Conservation (phyloP, 2,888 invertebrate genomes). For the Ceraclea dissimilis region DNA sequence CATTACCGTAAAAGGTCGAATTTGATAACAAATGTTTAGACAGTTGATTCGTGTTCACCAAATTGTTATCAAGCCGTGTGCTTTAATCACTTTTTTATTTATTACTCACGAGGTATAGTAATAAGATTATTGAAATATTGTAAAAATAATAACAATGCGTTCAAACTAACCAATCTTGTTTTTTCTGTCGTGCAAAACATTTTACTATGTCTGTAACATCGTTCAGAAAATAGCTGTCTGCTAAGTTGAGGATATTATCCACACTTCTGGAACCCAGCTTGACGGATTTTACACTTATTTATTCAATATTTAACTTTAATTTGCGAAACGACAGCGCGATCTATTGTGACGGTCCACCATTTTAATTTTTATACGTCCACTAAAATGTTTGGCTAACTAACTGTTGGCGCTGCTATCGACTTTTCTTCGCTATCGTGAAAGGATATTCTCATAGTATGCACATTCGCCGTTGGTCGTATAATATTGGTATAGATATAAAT, state of each 20-base stretch:
- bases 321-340: background rate
- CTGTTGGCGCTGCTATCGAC: background rate
- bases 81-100: no score
- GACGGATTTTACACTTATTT: conserved; percentile 31
- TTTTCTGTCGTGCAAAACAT: conserved; percentile 35
- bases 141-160: background rate
- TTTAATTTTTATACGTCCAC: conserved; percentile 4
- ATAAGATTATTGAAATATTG: no score
- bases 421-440: background rate
- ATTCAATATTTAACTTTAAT: background rate
- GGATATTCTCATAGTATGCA: background rate
- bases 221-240: conserved; percentile 45
- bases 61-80: no score
- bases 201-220: conserved; percentile 47
- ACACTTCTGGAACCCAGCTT: conserved; percentile 51
- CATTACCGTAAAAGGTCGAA: no score
- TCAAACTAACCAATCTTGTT: conserved; percentile 17
- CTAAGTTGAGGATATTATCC: conserved; percentile 43
- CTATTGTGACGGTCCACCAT: conserved; percentile 11
- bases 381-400: background rate
- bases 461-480: background rate
- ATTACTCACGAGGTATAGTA: no score
- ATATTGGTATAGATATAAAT: background rate
- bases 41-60: no score
- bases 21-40: no score